A percentile compares a stretch with the other conserved stretches of the same genome.
Evolutionary conservation across 2,888 invertebrate genomes (phyloP).

Genomic region (Oscheius myriophilus): DNA sequence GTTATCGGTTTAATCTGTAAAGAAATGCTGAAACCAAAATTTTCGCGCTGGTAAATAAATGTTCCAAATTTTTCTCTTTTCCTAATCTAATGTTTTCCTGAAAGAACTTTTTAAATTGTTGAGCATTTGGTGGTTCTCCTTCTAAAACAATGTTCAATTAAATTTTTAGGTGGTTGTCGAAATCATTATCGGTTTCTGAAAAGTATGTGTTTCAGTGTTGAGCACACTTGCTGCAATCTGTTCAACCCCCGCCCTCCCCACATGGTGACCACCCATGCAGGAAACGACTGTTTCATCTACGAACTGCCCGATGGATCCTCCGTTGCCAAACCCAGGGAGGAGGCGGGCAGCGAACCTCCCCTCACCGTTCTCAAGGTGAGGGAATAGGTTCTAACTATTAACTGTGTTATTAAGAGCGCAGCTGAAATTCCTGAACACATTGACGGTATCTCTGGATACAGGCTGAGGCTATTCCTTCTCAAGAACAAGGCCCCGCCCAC

Average conservation of each 20-base stretch:
- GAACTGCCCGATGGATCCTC: conserved; percentile 66
- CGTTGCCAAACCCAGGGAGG: conserved; percentile 21
- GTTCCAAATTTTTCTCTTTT: too few relatives aligned
- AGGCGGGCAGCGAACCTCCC: conserved; percentile 15
- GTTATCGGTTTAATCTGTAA: too few relatives aligned
- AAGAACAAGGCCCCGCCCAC: conserved; percentile 69
- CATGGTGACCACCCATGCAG: conserved; percentile 59
- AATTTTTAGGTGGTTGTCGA: too few relatives aligned
- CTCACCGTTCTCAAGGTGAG: conserved; percentile 31
- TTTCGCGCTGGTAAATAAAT: too few relatives aligned
- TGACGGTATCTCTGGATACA: conserved; percentile 65
- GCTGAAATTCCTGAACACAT: conserved; percentile 68
- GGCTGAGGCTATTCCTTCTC: conserved; percentile 66
- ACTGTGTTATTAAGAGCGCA: conserved; percentile 41
- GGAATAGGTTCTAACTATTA: background rate
- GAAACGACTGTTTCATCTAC: conserved; percentile 70
- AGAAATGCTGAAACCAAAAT: too few relatives aligned
- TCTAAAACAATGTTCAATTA: too few relatives aligned
- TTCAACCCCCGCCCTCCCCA: conserved; percentile 55
- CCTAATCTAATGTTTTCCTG: too few relatives aligned
- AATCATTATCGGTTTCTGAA: too few relatives aligned
- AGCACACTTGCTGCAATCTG: conserved; percentile 67
- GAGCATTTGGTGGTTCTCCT: too few relatives aligned
- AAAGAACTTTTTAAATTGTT: too few relatives aligned
- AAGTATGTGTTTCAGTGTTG: too few relatives aligned